Evolutionary conservation across 2,797 vertebrate genomes (phyloP).

Genomic region (Pyrocephalus nanus): DNA sequence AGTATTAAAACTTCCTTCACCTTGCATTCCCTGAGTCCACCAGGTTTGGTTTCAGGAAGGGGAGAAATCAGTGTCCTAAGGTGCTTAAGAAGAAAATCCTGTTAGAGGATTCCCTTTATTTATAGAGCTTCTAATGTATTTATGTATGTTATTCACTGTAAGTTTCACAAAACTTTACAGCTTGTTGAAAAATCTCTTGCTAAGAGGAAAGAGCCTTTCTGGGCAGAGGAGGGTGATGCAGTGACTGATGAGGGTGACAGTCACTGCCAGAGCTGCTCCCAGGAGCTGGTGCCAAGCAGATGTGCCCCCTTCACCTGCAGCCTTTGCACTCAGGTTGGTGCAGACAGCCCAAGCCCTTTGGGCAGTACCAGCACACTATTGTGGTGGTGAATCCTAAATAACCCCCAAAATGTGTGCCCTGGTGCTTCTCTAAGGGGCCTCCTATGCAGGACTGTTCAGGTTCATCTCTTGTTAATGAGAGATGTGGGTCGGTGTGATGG

Average conservation of each 20-base stretch:
- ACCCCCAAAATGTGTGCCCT: background rate
- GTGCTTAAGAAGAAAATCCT: background rate
- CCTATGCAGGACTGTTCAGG: background rate
- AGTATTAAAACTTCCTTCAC: background rate
- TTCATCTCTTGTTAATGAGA: background rate
- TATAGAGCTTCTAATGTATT: background rate
- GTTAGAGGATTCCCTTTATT: background rate
- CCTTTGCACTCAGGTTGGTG: background rate
- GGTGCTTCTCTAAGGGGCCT: background rate
- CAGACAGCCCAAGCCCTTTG: background rate
- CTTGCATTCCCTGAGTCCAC: background rate
- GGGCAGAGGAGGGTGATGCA: background rate
- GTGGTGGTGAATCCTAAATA: background rate
- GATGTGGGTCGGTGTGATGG: background rate
- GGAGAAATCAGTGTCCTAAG: background rate
- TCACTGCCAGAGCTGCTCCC: background rate
- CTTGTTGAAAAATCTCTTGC: background rate
- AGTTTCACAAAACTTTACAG: background rate
- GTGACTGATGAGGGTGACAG: rapidly evolving
- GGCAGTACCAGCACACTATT: background rate
- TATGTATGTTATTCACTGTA: background rate
- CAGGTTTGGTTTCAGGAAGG: background rate
- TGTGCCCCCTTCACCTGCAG: background rate
- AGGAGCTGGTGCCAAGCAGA: background rate
- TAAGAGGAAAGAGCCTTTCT: background rate